phyloP scores from a whole-genome alignment of 1,140 invertebrate species.

The Camponotus vicinus region DNA sequence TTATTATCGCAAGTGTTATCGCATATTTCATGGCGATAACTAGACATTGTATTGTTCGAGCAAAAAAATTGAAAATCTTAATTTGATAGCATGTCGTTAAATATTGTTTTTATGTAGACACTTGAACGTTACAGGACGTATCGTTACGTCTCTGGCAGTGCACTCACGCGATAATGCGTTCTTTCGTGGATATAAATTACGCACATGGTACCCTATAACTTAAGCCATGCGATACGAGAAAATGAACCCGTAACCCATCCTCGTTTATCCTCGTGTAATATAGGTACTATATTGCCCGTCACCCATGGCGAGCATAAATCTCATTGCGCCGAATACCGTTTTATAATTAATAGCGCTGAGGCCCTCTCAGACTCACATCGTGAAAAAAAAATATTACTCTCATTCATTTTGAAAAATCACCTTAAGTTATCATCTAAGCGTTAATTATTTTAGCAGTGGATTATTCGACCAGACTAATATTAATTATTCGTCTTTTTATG shows the following conservation, averaged over 20 bases:
- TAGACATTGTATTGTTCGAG: constrained; percentile 3
- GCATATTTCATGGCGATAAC: constrained; percentile 1
- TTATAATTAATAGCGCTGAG: constrained; percentile 76
- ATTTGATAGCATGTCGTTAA: neutral
- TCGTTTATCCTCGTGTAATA: constrained; percentile 75
- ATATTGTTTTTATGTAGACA: neutral
- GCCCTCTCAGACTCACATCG: constrained; percentile 52
- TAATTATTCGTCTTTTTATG: neutral
- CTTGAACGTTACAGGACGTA: constrained; percentile 5
- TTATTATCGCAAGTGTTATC: neutral
- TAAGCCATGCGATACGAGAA: constrained; percentile 74
- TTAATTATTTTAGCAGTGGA: constrained; percentile 22
- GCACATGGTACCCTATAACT: constrained; percentile 75
- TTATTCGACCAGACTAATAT: neutral
- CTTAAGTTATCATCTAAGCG: constrained; percentile 26
- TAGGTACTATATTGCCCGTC: constrained; percentile 71
- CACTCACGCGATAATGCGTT: constrained; percentile 39
- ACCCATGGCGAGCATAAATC: constrained; percentile 78
- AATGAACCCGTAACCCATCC: constrained; percentile 78
- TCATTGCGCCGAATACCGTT: constrained; percentile 70
- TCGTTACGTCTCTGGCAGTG: neutral
- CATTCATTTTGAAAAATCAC: constrained; percentile 46
- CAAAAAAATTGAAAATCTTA: neutral
- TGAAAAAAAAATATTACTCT: constrained; percentile 46
- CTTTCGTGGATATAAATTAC: constrained; percentile 70